These are phyloP conservation scores for Bovichtus diacanthus DNA, from an alignment of 2,797 vertebrate species.

Conservation along the genomic window DNA sequence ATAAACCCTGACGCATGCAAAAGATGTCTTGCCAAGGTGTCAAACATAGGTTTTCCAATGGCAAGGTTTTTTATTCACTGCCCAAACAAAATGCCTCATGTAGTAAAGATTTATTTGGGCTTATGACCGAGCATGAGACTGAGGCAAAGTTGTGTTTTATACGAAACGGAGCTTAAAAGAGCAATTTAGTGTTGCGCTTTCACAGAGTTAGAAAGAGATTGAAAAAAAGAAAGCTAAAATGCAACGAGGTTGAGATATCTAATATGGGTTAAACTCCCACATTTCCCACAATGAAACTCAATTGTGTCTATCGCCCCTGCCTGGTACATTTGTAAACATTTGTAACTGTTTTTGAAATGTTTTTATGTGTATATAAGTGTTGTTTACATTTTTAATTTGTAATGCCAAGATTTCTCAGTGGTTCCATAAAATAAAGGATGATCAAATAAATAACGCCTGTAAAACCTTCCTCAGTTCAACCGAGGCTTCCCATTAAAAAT, in stretches of 20 bases:
- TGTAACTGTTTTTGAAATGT: no score
- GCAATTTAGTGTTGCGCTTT: not conserved
- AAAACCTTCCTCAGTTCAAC: not conserved
- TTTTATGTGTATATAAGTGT: no score
- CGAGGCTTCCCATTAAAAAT: not conserved
- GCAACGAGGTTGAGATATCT: not conserved
- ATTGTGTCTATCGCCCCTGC: not conserved
- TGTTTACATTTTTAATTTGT: no score
- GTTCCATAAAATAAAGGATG: no score
- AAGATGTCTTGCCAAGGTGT: constrained; percentile 59
- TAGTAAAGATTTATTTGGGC: constrained; percentile 15
- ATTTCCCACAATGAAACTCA: not conserved
- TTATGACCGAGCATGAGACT: not conserved
- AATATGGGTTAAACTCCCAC: not conserved
- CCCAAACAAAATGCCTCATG: constrained; percentile 47
- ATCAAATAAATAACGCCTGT: no score
- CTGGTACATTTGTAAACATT: not conserved
- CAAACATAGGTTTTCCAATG: constrained; percentile 53
- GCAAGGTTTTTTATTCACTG: constrained; percentile 20
- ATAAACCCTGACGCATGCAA: constrained; percentile 47
- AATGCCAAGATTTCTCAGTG: no score
- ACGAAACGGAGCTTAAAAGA: not conserved
- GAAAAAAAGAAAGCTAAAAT: not conserved
- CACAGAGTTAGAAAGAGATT: not conserved
- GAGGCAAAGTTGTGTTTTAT: constrained; percentile 9